A percentile compares a stretch with the other conserved stretches of the same genome.
Conservation (phyloP, 2,113 vertebrate species). For the Scomber scombrus region DNA sequence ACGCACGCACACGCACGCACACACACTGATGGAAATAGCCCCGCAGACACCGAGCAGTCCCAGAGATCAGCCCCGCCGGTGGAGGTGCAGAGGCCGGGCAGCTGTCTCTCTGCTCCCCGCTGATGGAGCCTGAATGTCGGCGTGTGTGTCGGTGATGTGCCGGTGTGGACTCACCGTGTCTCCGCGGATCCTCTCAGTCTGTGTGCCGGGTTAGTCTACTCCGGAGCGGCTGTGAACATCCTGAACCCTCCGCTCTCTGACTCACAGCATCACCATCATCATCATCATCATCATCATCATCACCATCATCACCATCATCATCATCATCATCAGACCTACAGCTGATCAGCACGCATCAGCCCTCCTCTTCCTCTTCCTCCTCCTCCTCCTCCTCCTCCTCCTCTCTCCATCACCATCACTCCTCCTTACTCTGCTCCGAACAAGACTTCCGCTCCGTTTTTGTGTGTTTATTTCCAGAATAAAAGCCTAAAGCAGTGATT, state of each 20-base stretch:
- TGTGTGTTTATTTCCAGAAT: slow-evolving; percentile 31
- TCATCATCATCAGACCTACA: slow-evolving; percentile 51
- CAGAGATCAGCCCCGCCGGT: neutral
- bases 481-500: slow-evolving; percentile 31
- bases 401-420: slow-evolving; percentile 33
- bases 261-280: slow-evolving; percentile 59
- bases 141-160: slow-evolving; percentile 10
- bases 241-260: slow-evolving; percentile 66
- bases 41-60: neutral
- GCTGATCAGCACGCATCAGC: slow-evolving; percentile 48
- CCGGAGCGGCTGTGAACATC: slow-evolving; percentile 62
- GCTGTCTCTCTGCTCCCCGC: neutral
- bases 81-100: neutral
- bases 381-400: slow-evolving; percentile 46
- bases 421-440: slow-evolving; percentile 24
- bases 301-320: slow-evolving; percentile 49
- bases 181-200: slow-evolving; percentile 37
- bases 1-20: neutral
- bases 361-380: slow-evolving; percentile 46
- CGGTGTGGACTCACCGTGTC: slow-evolving; percentile 63
- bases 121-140: neutral
- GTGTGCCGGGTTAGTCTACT: slow-evolving; percentile 45
- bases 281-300: slow-evolving; percentile 52
- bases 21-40: neutral
- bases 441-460: slow-evolving; percentile 3